Base-by-base conservation (phyloP, 2,888 invertebrate genomes). In the Pseudeuparius sepicola region DNA sequence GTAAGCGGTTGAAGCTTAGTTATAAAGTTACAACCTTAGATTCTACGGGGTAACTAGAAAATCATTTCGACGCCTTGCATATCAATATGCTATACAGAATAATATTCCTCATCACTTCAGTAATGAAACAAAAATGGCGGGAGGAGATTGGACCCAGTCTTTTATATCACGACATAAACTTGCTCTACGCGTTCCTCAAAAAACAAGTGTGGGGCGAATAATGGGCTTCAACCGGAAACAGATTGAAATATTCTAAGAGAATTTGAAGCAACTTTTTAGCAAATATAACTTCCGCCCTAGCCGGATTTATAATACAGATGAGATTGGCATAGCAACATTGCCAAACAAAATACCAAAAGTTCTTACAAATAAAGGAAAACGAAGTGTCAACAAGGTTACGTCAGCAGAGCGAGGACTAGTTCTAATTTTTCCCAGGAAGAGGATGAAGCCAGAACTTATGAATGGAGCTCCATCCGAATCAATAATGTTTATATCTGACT, bases 131-230 rank as follows among this genome's bases (percentile, higher is more conserved):
- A 31, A 36, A 31, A 7, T 31, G 9, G 30, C 31, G 14, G 36
- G 36, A 4, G 31, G n/a, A n/a, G 16, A 30, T 24, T 30, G 30
- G 24, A 31, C 13, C 13, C 31, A 31, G 24, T 29, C 23, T 29
- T 35, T 35, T 30, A 14, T 23, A 18, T 24, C 20, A 29, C 20
- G 13, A 9, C 30, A 30, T 7, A 29, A 35, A 14, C 20, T 39
- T 18, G 10, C 32, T 5, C 18, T 37, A 18, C 25, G 25, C 14
- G 28, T 18, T 9, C 36, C 41, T 10, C 33, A 41, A 39, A 27
- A 41, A 33, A 40, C 39, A 4, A 42, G 39, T 25, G n/a, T 42
- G n/a, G 34, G 29, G 7, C 36, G 37, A 40, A 31, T 40, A 20
- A 29, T 32, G 30, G 39, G 31, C 14, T 40, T 42, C 14, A 42